Percentiles rank a stretch among this genome's conserved stretches.
phyloP scores from a whole-genome alignment of 2,797 vertebrate genomes.

The Clarias pachynema region DNA sequence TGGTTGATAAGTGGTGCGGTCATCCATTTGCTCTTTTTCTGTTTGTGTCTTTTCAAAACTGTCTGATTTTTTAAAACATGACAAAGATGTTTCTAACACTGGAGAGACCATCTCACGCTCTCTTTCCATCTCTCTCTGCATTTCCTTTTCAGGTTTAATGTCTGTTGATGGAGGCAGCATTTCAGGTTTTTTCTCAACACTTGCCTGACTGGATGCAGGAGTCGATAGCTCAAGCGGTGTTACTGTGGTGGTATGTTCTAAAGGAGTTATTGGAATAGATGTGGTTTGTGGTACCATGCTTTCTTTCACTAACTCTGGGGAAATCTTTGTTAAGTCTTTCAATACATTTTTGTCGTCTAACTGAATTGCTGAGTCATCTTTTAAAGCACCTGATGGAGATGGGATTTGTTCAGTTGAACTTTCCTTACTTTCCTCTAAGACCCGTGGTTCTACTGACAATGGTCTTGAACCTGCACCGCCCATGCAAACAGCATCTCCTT shows the following conservation, averaged over 20 bases:
- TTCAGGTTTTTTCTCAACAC: slow-evolving; percentile 59
- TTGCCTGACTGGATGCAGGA: slow-evolving; percentile 55
- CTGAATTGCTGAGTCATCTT: slow-evolving; percentile 70
- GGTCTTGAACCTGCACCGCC: slow-evolving; percentile 72
- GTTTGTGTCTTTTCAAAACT: slow-evolving; percentile 42
- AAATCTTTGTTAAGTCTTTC: slow-evolving; percentile 56
- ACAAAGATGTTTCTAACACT: slow-evolving; percentile 66
- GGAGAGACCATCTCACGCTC: slow-evolving; percentile 72
- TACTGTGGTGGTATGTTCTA: slow-evolving; percentile 51
- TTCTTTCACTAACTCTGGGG: slow-evolving; percentile 56
- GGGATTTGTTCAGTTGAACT: slow-evolving; percentile 46
- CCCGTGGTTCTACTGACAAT: slow-evolving; percentile 52
- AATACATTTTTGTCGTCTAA: slow-evolving; percentile 63
- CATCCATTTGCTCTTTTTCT: slow-evolving; percentile 55
- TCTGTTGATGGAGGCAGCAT: slow-evolving; percentile 38
- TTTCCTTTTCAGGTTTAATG: slow-evolving; percentile 65
- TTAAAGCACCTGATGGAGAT: slow-evolving; percentile 65
- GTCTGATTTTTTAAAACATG: slow-evolving; percentile 66
- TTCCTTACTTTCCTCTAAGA: slow-evolving; percentile 54
- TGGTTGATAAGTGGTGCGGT: slow-evolving; percentile 47
- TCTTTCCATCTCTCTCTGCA: slow-evolving; percentile 72
- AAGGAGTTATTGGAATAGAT: slow-evolving; percentile 47
- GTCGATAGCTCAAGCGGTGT: slow-evolving; percentile 3
- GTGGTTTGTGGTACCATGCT: slow-evolving; percentile 56
- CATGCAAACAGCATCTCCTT: slow-evolving; percentile 75